Base-by-base conservation (phyloP, 1,140 invertebrate genomes). In the Pomacea maculata region DNA sequence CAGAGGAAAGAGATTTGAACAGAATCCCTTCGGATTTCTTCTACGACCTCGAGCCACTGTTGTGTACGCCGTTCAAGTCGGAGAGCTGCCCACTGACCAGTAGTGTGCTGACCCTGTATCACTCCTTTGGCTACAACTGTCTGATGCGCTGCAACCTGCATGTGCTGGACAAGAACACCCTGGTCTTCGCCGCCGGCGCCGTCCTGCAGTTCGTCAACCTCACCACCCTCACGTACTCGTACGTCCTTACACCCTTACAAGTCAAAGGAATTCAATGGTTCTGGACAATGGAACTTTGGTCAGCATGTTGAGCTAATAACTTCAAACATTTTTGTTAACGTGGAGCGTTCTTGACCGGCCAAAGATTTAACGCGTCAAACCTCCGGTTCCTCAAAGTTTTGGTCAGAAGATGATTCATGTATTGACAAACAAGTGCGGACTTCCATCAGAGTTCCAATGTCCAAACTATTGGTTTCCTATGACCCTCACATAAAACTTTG, bases 111-210 rank as follows among this genome's bases (percentile, higher is more conserved):
- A 70, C 15, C 3, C 77, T 78, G 17, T 78, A 25, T n/a, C 77
- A 78, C 67, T 78, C 77, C 45, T 78, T 78, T 52, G 77, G 77
- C 34, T 78, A 78, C 77, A 29, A 21, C 29, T 78, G 77, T 54
- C 77, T 25, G 8, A 25, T 70, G 67, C 34, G 77, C 19, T 57
- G 70, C 54, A 78, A 78, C 77, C 77, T 78, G 21, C 77, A 71
- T 52, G 65, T 67, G 7, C 17, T 78, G 1, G 65, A 52, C 52
- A 17, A 19, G 6, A n/a, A 29, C 25, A 64, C 65, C 19, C 77
- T 78, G 7, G 67, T 70, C 21, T 55, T 78, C 45, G 45, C 65
- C n/a, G 77, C 77, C 17, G 77, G 77, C 0, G 65, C 34, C 65
- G 67, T 70, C 25, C 67, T 78, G 3, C 19, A 78, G 67, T 54